Evolutionary conservation across 2,888 invertebrate genomes (phyloP).

Genomic region (Nomada ruficornis): DNA sequence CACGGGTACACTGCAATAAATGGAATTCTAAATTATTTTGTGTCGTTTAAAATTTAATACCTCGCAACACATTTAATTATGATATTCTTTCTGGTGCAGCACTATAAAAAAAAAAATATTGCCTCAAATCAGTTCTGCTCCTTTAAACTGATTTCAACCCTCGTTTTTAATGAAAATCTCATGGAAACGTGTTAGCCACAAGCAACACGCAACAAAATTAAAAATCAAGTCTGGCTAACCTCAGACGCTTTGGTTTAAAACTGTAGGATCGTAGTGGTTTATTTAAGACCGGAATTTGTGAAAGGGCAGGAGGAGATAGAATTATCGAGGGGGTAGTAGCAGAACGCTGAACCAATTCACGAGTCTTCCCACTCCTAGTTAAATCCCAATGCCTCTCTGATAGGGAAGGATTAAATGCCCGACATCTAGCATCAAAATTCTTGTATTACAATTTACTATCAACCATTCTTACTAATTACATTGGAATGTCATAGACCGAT

Average conservation of each 20-base stretch:
- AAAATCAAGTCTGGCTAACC: conserved; percentile 80
- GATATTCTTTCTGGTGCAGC: conserved; percentile 8
- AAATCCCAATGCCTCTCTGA: conserved; percentile 78
- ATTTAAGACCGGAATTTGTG: conserved; percentile 79
- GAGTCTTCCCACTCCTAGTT: conserved; percentile 74
- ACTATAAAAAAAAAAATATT: conserved; percentile 24
- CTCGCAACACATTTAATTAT: conserved; percentile 4
- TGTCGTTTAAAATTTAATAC: conserved; percentile 8
- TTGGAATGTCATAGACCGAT: conserved; percentile 17
- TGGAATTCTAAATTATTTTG: conserved; percentile 6
- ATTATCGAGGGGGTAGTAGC: conserved; percentile 81
- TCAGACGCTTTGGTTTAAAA: conserved; percentile 83
- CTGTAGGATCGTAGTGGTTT: conserved; percentile 82
- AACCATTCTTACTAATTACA: conserved; percentile 1
- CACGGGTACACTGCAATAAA: conserved; percentile 3
- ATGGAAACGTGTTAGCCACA: conserved; percentile 71
- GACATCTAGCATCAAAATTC: conserved; percentile 80
- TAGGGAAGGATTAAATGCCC: conserved; percentile 82
- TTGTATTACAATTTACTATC: conserved; percentile 59
- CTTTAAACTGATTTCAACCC: conserved; percentile 39
- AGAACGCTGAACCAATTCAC: conserved; percentile 80
- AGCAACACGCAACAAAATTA: conserved; percentile 72
- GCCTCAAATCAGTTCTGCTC: conserved; percentile 34
- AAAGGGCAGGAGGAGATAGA: conserved; percentile 76
- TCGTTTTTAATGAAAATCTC: conserved; percentile 33